Conservation (phyloP, 2,113 vertebrate genomes). For the Macaca nemestrina region DNA sequence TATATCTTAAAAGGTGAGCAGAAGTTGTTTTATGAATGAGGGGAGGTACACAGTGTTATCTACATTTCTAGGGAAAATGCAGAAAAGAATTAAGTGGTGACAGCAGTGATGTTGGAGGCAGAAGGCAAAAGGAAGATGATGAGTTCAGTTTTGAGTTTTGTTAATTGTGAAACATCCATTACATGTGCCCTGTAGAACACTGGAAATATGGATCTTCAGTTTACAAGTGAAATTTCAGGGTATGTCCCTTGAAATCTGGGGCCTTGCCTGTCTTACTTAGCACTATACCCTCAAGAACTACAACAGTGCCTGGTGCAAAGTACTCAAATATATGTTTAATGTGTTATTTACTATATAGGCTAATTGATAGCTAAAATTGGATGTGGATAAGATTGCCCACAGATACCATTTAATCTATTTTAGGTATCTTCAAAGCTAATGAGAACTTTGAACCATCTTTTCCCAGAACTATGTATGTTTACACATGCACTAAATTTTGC, state of each 20-base stretch:
- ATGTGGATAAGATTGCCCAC: background rate
- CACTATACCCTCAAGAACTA: slow-evolving; percentile 11
- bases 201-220: background rate
- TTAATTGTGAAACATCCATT: background rate
- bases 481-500: background rate
- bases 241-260: background rate
- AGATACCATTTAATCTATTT: background rate
- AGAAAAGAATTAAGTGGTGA: background rate
- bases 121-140: background rate
- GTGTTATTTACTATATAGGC: background rate
- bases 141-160: background rate
- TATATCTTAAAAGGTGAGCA: background rate
- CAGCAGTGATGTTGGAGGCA: background rate
- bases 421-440: background rate
- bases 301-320: background rate
- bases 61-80: background rate
- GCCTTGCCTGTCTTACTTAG: background rate
- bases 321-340: background rate
- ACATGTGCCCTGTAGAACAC: background rate
- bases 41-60: background rate
- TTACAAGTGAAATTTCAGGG: background rate
- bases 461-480: background rate
- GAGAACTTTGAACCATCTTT: background rate
- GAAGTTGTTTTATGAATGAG: background rate
- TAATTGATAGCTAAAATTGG: background rate